Evolutionary conservation across 2,113 vertebrate genomes (phyloP).

Genomic region (Dicaeum eximium): DNA sequence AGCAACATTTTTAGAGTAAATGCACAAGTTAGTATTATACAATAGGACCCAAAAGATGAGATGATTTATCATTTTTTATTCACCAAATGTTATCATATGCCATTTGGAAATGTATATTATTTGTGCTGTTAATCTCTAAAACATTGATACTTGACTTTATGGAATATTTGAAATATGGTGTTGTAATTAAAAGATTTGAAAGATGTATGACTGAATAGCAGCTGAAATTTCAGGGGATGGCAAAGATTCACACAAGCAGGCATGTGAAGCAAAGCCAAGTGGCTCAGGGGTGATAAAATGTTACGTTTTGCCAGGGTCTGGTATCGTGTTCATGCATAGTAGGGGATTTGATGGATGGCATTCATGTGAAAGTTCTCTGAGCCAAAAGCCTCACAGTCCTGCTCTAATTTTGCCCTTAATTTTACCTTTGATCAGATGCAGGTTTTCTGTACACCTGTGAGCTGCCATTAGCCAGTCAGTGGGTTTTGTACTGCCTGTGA

Average conservation of each 20-base stretch:
- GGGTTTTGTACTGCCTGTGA: neutral
- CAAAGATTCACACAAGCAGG: neutral
- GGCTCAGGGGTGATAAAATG: conserved; percentile 32
- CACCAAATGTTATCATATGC: neutral
- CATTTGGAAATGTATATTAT: neutral
- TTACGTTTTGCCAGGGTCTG: neutral
- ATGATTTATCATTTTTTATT: neutral
- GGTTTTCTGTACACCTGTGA: conserved; percentile 27
- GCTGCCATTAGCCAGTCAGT: neutral
- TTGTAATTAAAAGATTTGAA: neutral
- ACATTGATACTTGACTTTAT: neutral
- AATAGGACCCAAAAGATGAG: neutral
- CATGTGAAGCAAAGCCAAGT: neutral
- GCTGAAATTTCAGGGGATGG: neutral
- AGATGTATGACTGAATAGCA: neutral
- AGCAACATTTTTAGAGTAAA: neutral
- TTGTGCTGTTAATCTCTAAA: neutral
- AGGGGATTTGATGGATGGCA: conserved; percentile 26
- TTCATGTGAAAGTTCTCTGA: conserved; percentile 7
- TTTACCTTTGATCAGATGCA: conserved; percentile 1
- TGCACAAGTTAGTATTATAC: neutral
- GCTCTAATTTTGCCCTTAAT: conserved; percentile 49
- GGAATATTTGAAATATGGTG: neutral
- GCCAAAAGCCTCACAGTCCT: neutral
- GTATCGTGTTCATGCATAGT: neutral